phyloP scores from a whole-genome alignment of 2,888 invertebrate species.

The Nymphalis polychloros region DNA sequence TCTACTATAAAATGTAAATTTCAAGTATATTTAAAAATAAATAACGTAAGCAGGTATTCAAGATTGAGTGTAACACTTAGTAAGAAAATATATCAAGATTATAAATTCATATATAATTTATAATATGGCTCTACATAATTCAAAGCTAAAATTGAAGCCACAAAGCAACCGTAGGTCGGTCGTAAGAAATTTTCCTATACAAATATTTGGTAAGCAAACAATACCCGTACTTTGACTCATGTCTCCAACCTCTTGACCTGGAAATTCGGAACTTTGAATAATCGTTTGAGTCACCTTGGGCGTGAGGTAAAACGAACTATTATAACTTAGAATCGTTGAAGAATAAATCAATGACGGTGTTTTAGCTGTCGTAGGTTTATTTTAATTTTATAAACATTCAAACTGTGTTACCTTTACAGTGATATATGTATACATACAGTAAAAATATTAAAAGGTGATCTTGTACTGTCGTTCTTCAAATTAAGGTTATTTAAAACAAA shows the following conservation, averaged over 20 bases:
- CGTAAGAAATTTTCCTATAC: constrained; percentile 12
- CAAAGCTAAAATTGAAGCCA: constrained; percentile 21
- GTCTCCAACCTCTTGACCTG: constrained; percentile 39
- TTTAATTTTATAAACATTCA: background rate
- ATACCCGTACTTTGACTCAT: constrained; percentile 33
- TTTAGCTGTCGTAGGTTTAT: background rate
- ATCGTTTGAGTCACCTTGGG: constrained; percentile 20
- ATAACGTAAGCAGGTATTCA: too few relatives aligned
- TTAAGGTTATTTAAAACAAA: too few relatives aligned
- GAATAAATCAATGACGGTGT: constrained; percentile 7
- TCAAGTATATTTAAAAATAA: too few relatives aligned
- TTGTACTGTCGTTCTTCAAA: too few relatives aligned
- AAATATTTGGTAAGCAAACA: constrained; percentile 38
- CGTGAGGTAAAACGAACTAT: constrained; percentile 22
- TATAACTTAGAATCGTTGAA: constrained; percentile 4
- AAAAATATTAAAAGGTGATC: too few relatives aligned
- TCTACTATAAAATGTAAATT: too few relatives aligned
- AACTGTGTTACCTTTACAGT: too few relatives aligned
- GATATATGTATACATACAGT: too few relatives aligned
- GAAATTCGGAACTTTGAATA: constrained; percentile 35
- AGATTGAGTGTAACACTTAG: too few relatives aligned
- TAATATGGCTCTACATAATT: background rate
- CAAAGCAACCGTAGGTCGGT: constrained; percentile 11
- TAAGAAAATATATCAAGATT: too few relatives aligned
- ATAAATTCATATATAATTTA: too few relatives aligned